Evolutionary conservation across 2,113 vertebrate genomes (phyloP).

Genomic region (Hoplias malabaricus): DNA sequence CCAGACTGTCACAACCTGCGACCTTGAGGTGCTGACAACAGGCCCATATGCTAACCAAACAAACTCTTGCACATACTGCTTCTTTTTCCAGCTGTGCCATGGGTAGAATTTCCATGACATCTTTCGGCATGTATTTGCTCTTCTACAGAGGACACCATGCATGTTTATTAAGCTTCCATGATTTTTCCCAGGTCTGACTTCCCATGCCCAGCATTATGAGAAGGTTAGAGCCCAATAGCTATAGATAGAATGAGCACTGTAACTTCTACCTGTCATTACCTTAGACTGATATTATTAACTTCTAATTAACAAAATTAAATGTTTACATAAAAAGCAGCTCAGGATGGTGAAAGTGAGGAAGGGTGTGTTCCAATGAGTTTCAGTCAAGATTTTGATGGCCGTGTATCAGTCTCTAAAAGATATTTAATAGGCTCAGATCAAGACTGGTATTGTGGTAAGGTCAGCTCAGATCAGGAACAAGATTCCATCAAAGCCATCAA

Average conservation of each 20-base stretch:
- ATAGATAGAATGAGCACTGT: neutral
- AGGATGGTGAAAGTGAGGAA: no score
- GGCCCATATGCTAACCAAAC: conserved; percentile 10
- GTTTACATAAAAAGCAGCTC: no score
- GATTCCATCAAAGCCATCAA: neutral
- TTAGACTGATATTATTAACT: no score
- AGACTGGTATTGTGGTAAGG: no score
- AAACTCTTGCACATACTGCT: neutral
- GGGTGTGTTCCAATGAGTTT: neutral
- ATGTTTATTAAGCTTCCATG: neutral
- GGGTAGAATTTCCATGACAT: neutral
- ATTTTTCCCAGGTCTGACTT: neutral
- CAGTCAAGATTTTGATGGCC: no score
- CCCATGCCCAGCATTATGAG: neutral
- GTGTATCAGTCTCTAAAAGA: no score
- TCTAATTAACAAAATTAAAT: no score
- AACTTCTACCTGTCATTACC: no score
- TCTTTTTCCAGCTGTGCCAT: neutral
- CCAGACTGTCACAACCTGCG: conserved; percentile 11
- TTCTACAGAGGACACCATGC: neutral
- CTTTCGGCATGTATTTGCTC: neutral
- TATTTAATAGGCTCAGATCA: no score
- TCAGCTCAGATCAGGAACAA: neutral
- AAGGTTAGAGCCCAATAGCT: neutral
- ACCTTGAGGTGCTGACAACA: neutral